Evolutionary conservation across 2,113 vertebrate genomes (phyloP), one percentile per base, ranked within the genome.

Genomic region (Brienomyrus longianalis): DNA sequence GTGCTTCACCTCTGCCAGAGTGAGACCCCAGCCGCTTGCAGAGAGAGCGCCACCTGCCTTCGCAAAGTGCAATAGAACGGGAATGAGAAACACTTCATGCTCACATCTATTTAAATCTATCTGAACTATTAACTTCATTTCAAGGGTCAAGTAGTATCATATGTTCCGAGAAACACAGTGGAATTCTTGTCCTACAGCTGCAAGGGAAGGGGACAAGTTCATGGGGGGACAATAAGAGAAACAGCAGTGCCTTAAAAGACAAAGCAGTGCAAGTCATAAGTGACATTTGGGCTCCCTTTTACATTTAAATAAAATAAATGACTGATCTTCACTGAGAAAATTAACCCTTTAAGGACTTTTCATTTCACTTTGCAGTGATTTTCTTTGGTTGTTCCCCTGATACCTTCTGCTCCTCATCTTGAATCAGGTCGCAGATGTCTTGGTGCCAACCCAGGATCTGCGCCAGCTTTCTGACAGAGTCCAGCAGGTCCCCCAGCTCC

Each of bases 351-450:
- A 19, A 39, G 35, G 74, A 39, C 35, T 10, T 84, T n/a, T 23
- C 45, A n/a, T 47, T 84, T 84, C 13, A 84, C 39, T n/a, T 48
- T 83, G 77, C 5, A 43, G 83, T 8, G n/a, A 48, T 45, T 84
- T n/a, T n/a, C 23, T 23, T 48, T 21, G 77, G 15, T 19, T 83
- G 35, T 21, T 43, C 7, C 35, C 31, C 7, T 19, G 91, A 83
- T 88, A 96, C 95, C 92, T 1, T 80, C 17, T 89, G 88, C 91
- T 95, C 93, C 31, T 92, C 93, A 17, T 89, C 91, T 90, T 92
- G 93, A 94, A 96, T 96, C 89, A 96, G 93, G 11, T 95, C 93
- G 54, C 94, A 90, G 11, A 97, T 95, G 70, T 97, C 96, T 0
- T 70, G 0, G 31, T 91, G 92, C 96, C 96, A 97, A 66, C 92